Evolutionary conservation across 2,797 vertebrate genomes (phyloP).

Genomic region (Lepus oiostolus): DNA sequence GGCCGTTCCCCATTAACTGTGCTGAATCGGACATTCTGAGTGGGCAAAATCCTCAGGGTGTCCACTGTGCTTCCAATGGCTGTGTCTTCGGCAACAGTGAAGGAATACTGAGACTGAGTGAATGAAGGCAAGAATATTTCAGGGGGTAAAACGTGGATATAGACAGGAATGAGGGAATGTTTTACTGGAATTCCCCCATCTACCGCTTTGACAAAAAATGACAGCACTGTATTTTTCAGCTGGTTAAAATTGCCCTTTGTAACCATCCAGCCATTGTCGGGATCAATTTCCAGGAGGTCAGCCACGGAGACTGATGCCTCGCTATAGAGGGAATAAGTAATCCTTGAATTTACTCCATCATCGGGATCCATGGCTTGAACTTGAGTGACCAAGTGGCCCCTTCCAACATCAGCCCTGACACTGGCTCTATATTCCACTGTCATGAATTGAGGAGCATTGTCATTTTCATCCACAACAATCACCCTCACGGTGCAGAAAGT

Average conservation of each 20-base stretch:
- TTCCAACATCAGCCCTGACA: slow-evolving; percentile 94
- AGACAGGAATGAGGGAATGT: slow-evolving; percentile 96
- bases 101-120: slow-evolving; percentile 95
- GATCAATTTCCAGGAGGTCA: slow-evolving; percentile 97
- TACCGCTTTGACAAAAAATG: slow-evolving; percentile 98
- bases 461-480: slow-evolving; percentile 96
- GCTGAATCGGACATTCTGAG: slow-evolving; percentile 90
- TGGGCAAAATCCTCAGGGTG: slow-evolving; percentile 90
- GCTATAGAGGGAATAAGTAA: slow-evolving; percentile 97
- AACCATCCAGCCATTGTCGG: slow-evolving; percentile 99
- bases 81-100: slow-evolving; percentile 93
- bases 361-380: slow-evolving; percentile 96
- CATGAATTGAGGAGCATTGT: slow-evolving; percentile 94
- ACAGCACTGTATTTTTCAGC: slow-evolving; percentile 94
- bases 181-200: slow-evolving; percentile 95
- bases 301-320: slow-evolving; percentile 95
- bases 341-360: slow-evolving; percentile 94
- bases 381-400: slow-evolving; percentile 95
- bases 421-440: slow-evolving; percentile 95
- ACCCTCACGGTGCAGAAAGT: slow-evolving; percentile 94
- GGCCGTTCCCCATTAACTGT: slow-evolving; percentile 93
- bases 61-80: slow-evolving; percentile 94
- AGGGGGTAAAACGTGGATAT: slow-evolving; percentile 95
- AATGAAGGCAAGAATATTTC: slow-evolving; percentile 94
- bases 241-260: slow-evolving; percentile 96